A percentile compares a stretch with the other conserved stretches of the same genome.
These are phyloP conservation scores for Yponomeuta plumbellus DNA, from an alignment of 2,888 invertebrate species.

Conservation along the genomic window DNA sequence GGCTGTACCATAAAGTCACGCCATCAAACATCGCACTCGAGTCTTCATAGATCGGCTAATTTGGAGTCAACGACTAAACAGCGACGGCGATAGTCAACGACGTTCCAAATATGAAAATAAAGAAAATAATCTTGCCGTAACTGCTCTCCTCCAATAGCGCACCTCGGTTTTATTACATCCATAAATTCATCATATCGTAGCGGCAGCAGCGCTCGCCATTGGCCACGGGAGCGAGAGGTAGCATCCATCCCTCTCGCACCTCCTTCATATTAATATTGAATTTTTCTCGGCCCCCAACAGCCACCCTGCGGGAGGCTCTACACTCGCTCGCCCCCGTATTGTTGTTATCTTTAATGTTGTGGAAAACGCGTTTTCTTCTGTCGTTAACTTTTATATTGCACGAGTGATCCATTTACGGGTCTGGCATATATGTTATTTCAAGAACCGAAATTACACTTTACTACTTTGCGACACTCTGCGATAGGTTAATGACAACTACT, in stretches of 20 bases:
- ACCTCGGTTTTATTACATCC: slow-evolving; percentile 85
- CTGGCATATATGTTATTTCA: slow-evolving; percentile 68
- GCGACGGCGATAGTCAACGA: slow-evolving; percentile 22
- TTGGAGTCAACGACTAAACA: background rate
- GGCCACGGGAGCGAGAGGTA: slow-evolving; percentile 73
- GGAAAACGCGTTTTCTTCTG: slow-evolving; percentile 78
- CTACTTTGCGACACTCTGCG: background rate
- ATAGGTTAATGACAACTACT: too few species aligned
- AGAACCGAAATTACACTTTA: background rate
- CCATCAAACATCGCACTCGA: too few species aligned
- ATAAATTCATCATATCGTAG: slow-evolving; percentile 87
- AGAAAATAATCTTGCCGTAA: slow-evolving; percentile 74
- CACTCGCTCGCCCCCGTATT: slow-evolving; percentile 75
- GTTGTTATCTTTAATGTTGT: slow-evolving; percentile 78
- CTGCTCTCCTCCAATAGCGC: slow-evolving; percentile 80
- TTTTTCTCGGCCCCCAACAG: slow-evolving; percentile 80
- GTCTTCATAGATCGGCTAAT: background rate
- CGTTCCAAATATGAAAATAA: slow-evolving; percentile 75
- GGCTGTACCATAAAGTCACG: too few species aligned
- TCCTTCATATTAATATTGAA: slow-evolving; percentile 89
- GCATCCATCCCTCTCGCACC: slow-evolving; percentile 76
- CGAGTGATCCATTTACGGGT: slow-evolving; percentile 74
- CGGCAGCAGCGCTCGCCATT: slow-evolving; percentile 72
- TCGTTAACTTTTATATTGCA: slow-evolving; percentile 78
- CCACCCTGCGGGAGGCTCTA: slow-evolving; percentile 74